Percentiles rank a stretch among this genome's conserved stretches.
Conservation (phyloP, 2,888 invertebrate genomes). For the Ochropleura plecta region DNA sequence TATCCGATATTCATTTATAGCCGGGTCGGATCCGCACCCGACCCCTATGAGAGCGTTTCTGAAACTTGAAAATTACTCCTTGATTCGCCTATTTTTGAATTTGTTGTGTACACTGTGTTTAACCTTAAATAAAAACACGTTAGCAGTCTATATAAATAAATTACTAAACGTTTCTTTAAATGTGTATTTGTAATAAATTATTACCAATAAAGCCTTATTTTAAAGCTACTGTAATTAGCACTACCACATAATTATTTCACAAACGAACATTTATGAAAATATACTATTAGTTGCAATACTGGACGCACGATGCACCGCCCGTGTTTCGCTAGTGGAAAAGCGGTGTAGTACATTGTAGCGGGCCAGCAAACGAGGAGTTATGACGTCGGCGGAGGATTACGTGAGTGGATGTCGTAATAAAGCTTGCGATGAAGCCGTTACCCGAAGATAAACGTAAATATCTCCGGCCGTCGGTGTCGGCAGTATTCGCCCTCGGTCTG, state of each 20-base stretch:
- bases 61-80: constrained; percentile 77
- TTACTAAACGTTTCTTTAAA: not conserved
- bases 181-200: not conserved
- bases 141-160: not conserved
- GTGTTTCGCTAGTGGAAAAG: constrained; percentile 81
- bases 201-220: not conserved
- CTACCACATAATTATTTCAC: not conserved
- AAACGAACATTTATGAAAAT: constrained; percentile 34
- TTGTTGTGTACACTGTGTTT: constrained; percentile 17
- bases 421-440: constrained; percentile 91
- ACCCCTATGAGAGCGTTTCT: constrained; percentile 71
- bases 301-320: constrained; percentile 75
- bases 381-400: constrained; percentile 90
- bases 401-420: constrained; percentile 91
- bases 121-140: constrained; percentile 10
- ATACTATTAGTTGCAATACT: constrained; percentile 51
- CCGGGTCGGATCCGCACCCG: constrained; percentile 75
- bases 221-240: not conserved
- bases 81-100: constrained; percentile 62
- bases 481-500: constrained; percentile 72
- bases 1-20: constrained; percentile 85
- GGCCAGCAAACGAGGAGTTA: constrained; percentile 89
- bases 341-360: constrained; percentile 87
- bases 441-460: constrained; percentile 90
- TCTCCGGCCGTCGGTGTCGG: constrained; percentile 85